phyloP scores from a whole-genome alignment of 2,888 invertebrate species.

The Aleiodes leptofemur region DNA sequence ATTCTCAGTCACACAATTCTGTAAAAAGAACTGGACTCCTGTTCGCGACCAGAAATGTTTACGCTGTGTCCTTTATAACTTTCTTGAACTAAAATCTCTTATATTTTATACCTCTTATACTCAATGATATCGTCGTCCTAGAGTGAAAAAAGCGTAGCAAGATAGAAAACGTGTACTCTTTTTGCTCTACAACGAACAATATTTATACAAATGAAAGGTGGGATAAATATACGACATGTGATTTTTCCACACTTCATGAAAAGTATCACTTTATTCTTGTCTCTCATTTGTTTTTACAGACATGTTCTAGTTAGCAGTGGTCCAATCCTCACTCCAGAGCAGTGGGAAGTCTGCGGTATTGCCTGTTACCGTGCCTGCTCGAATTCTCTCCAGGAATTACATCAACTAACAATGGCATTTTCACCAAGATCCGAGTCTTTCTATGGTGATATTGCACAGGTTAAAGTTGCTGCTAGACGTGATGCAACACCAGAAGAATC shows the following conservation, averaged over 20 bases:
- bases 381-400: conserved; percentile 90
- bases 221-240: no score
- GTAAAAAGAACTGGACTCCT: no score
- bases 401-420: conserved; percentile 93
- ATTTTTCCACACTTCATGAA: not conserved
- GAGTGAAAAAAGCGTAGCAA: no score
- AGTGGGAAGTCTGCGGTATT: conserved; percentile 91
- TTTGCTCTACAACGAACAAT: no score
- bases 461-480: conserved; percentile 93
- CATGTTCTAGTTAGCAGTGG: conserved; percentile 91
- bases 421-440: conserved; percentile 95
- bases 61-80: no score
- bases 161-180: no score
- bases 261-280: not conserved
- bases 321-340: conserved; percentile 85
- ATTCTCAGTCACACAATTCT: no score
- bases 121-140: no score
- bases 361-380: conserved; percentile 90
- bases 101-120: no score
- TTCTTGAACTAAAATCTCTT: no score
- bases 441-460: conserved; percentile 93
- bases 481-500: conserved; percentile 91
- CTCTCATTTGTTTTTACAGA: conserved; percentile 70
- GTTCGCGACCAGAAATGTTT: no score
- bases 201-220: no score